phyloP scores from a whole-genome alignment of 2,113 vertebrate genomes.

The Austrofundulus limnaeus region DNA sequence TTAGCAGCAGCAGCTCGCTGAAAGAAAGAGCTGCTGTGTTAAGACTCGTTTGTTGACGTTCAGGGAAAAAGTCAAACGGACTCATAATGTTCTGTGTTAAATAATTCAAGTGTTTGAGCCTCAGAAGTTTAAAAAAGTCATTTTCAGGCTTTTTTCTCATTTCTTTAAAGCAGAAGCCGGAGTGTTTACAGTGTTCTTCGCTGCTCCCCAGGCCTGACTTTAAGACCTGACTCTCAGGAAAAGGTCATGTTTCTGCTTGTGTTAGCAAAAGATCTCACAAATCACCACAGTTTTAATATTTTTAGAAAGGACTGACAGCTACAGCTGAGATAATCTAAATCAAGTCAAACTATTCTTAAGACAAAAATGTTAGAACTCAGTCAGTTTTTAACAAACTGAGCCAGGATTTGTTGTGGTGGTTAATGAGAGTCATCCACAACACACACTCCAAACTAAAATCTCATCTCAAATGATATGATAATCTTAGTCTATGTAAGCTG shows the following conservation, averaged over 20 bases:
- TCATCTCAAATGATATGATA: too few species aligned
- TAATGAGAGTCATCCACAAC: too few species aligned
- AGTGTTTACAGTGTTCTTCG: constrained; percentile 55
- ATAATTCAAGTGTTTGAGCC: constrained; percentile 73
- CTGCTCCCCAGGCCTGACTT: constrained; percentile 39
- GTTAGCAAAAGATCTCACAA: too few species aligned
- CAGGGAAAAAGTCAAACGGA: constrained; percentile 60
- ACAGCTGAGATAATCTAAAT: too few species aligned
- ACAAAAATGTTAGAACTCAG: too few species aligned
- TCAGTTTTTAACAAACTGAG: too few species aligned
- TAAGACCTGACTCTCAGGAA: constrained; percentile 25
- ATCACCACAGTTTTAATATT: too few species aligned
- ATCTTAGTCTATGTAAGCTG: too few species aligned
- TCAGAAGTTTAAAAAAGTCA: constrained; percentile 71
- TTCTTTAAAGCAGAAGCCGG: constrained; percentile 43
- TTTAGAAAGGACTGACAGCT: too few species aligned
- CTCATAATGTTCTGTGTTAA: constrained; percentile 61
- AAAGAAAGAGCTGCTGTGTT: constrained; percentile 30
- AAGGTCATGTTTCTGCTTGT: constrained; percentile 6
- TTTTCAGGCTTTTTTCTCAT: constrained; percentile 30
- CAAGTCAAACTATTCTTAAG: too few species aligned
- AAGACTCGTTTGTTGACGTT: constrained; percentile 56
- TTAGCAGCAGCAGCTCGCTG: constrained; percentile 43
- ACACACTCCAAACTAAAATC: too few species aligned
- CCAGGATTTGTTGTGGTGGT: too few species aligned